Conservation (phyloP, 2,888 invertebrate species). For the Chloroclysta siterata region DNA sequence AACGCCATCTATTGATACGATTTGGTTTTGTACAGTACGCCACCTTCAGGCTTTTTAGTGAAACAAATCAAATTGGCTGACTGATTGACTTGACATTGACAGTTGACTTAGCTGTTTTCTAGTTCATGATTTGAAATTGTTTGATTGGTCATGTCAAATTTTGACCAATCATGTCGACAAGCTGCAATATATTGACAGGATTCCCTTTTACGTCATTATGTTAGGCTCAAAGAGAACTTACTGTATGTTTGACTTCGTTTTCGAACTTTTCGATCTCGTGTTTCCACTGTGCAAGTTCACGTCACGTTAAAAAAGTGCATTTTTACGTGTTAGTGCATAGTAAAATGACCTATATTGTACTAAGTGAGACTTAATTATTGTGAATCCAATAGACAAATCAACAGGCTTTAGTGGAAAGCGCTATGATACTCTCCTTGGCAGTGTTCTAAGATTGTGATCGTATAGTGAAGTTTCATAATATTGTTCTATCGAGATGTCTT, state of each 20-base stretch:
- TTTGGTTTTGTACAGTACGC: background rate
- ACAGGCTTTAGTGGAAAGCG: slow-evolving; percentile 68
- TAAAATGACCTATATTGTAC: slow-evolving; percentile 81
- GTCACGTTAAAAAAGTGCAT: slow-evolving; percentile 77
- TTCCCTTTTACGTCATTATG: background rate
- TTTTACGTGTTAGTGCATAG: slow-evolving; percentile 72
- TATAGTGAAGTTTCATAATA: slow-evolving; percentile 78
- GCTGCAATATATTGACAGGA: background rate
- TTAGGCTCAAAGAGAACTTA: slow-evolving; percentile 38
- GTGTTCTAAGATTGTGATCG: slow-evolving; percentile 84
- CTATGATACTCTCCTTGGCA: slow-evolving; percentile 85
- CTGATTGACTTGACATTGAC: background rate
- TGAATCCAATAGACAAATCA: slow-evolving; percentile 57
- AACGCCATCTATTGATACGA: slow-evolving; percentile 8
- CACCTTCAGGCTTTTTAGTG: no score
- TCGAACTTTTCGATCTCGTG: slow-evolving; percentile 24
- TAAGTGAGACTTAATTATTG: slow-evolving; percentile 66
- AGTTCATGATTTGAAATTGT: background rate
- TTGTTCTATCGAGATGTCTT: slow-evolving; percentile 74
- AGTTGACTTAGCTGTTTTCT: background rate
- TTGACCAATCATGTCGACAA: slow-evolving; percentile 5
- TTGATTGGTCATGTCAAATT: background rate
- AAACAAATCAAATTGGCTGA: no score
- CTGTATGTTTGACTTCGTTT: slow-evolving; percentile 42
- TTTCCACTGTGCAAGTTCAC: slow-evolving; percentile 67